These are phyloP conservation scores for Hypotaenidia okinawae DNA, from an alignment of 2,797 vertebrate species.

Conservation along the genomic window DNA sequence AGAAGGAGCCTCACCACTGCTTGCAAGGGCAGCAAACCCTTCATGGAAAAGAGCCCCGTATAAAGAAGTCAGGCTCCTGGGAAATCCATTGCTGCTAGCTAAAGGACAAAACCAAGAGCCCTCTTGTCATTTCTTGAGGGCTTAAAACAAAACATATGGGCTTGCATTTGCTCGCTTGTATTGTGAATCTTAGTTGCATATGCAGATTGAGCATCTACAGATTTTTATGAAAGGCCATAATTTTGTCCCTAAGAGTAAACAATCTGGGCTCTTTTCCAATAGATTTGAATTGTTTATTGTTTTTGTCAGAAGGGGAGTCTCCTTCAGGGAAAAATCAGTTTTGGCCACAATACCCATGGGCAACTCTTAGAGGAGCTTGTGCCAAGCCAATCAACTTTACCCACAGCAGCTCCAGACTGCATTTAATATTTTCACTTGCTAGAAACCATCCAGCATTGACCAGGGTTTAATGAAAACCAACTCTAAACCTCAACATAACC, in stretches of 20 bases:
- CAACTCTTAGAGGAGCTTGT: background rate
- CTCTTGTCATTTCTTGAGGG: background rate
- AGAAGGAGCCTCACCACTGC: background rate
- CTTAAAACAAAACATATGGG: background rate
- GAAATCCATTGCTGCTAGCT: background rate
- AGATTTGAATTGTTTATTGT: background rate
- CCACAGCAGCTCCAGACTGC: background rate
- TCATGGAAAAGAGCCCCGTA: accelerated
- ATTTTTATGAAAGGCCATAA: constrained; percentile 20
- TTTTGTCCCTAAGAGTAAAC: constrained; percentile 39
- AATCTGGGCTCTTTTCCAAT: constrained; percentile 24
- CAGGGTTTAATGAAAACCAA: background rate
- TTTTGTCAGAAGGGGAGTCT: background rate
- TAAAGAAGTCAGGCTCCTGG: background rate
- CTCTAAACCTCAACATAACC: background rate
- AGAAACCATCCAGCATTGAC: background rate
- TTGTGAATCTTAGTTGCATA: background rate
- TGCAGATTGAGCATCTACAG: background rate
- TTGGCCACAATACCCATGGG: background rate
- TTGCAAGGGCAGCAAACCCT: background rate
- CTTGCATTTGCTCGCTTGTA: background rate
- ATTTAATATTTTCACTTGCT: background rate
- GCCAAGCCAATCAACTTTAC: background rate
- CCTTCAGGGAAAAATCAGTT: background rate
- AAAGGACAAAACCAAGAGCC: background rate